phyloP scores from a whole-genome alignment of 2,113 vertebrate species.

The Thermophis baileyi region DNA sequence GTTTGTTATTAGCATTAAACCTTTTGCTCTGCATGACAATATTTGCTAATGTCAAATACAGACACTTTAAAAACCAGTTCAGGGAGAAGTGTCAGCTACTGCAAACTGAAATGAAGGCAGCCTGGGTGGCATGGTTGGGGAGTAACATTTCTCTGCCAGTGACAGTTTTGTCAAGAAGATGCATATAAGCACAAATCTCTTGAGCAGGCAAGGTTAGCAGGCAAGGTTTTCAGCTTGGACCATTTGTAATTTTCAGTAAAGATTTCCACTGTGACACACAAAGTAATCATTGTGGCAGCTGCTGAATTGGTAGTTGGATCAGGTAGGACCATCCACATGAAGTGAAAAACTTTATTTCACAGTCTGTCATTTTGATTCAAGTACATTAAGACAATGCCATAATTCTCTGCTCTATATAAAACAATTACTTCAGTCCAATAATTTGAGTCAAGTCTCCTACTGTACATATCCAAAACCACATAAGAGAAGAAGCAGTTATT shows the following conservation, averaged over 20 bases:
- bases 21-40: background rate
- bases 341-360: slow-evolving; percentile 58
- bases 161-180: background rate
- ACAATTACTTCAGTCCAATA: slow-evolving; percentile 46
- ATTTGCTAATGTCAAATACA: background rate
- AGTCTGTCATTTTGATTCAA: slow-evolving; percentile 64
- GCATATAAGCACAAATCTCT: background rate
- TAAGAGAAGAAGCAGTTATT: background rate
- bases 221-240: slow-evolving; percentile 30
- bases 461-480: background rate
- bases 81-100: background rate
- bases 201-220: background rate
- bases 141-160: accelerated
- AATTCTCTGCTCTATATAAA: slow-evolving; percentile 39
- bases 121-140: accelerated
- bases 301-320: slow-evolving; percentile 41
- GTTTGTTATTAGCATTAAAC: slow-evolving; percentile 10
- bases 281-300: slow-evolving; percentile 58
- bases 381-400: slow-evolving; percentile 23
- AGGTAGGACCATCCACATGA: slow-evolving; percentile 25
- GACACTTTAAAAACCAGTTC: accelerated
- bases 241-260: slow-evolving; percentile 35
- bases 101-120: accelerated
- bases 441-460: slow-evolving; percentile 31
- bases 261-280: slow-evolving; percentile 41